phyloP scores from a whole-genome alignment of 1,140 invertebrate genomes.

The Drosophila mayri region DNA sequence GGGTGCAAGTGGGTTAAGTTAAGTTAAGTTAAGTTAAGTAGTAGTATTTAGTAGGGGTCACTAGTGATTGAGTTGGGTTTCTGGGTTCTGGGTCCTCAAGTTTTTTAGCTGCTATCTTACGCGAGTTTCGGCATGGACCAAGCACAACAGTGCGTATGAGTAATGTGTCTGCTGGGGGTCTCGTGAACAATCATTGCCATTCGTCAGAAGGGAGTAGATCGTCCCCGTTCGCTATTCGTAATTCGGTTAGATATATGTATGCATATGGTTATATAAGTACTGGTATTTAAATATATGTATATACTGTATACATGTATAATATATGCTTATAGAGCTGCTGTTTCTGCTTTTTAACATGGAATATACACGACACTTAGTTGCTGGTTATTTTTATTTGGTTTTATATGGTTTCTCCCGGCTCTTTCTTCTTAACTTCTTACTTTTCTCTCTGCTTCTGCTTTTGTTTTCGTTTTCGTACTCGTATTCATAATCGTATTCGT shows the following conservation, averaged over 20 bases:
- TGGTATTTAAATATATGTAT: constrained; percentile 46
- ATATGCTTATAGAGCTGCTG: constrained; percentile 52
- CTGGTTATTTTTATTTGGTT: constrained; percentile 64
- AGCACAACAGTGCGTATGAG: constrained; percentile 62
- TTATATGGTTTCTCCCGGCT: constrained; percentile 22
- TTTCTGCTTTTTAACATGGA: constrained; percentile 60
- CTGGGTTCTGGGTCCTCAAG: constrained; percentile 43
- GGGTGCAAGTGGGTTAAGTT: constrained; percentile 14
- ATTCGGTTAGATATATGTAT: constrained; percentile 56
- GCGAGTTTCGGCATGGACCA: constrained; percentile 25
- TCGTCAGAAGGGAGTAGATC: constrained; percentile 27
- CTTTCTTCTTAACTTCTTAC: not conserved
- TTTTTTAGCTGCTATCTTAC: constrained; percentile 37
- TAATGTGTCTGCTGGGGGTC: constrained; percentile 35
- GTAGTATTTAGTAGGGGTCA: constrained; percentile 18
- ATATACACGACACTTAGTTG: constrained; percentile 80
- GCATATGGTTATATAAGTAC: constrained; percentile 60
- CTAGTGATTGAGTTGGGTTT: constrained; percentile 24
- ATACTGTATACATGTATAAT: constrained; percentile 57
- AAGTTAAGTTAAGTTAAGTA: not conserved
- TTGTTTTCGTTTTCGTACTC: not conserved
- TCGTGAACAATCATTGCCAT: constrained; percentile 19
- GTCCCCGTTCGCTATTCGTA: constrained; percentile 37
- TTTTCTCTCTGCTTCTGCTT: not conserved
- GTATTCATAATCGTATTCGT: constrained; percentile 5